These are phyloP conservation scores for Didymodactylos carnosus DNA, from an alignment of 2,888 invertebrate species.

Conservation along the genomic window DNA sequence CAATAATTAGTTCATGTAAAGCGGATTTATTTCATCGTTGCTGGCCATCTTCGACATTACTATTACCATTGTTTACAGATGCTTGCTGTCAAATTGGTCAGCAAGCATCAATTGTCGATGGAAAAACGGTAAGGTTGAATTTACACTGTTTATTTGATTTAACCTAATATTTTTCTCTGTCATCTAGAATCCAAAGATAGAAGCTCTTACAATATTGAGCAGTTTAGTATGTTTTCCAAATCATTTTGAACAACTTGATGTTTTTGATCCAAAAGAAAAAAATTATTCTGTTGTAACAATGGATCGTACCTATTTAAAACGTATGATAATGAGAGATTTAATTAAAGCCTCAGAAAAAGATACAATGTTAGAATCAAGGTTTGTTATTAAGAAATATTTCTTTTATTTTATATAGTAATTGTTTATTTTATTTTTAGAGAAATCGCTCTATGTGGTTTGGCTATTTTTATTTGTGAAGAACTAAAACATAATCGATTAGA, in stretches of 20 bases:
- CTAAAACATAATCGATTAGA: background rate
- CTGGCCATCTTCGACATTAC: background rate
- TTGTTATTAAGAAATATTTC: too few species aligned
- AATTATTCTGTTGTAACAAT: background rate
- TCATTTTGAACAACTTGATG: slow-evolving; percentile 34
- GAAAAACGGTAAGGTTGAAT: background rate
- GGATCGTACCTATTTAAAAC: background rate
- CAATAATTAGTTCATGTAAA: background rate
- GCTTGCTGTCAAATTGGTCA: background rate
- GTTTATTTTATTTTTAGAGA: background rate
- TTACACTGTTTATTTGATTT: slow-evolving; percentile 16
- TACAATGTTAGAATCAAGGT: background rate
- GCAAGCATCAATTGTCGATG: background rate
- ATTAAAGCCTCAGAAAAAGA: background rate
- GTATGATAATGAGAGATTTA: background rate
- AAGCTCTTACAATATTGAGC: slow-evolving; percentile 70
- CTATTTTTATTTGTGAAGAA: background rate
- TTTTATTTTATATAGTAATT: background rate
- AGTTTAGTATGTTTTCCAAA: slow-evolving; percentile 63
- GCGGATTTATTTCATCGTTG: slow-evolving; percentile 1
- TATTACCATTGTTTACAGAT: slow-evolving; percentile 4
- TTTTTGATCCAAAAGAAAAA: background rate
- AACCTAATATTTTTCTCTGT: background rate
- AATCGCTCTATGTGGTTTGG: background rate
- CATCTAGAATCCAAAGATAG: slow-evolving; percentile 56